Base-by-base conservation (phyloP, 2,113 vertebrate species). In the Andinoacara biseriatus region DNA sequence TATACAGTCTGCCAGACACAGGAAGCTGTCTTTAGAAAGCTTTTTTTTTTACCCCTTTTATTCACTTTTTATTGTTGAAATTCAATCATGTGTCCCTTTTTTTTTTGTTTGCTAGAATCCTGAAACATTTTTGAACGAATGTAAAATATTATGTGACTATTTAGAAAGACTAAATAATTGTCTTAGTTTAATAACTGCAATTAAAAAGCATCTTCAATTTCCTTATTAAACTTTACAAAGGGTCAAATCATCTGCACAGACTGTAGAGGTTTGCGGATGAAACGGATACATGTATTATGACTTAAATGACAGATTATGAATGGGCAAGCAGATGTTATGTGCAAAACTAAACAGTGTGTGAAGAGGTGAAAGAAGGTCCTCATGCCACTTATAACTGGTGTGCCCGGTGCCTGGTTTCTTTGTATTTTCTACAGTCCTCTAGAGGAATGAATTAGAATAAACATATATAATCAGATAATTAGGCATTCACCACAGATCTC, bases 401-500 rank as follows among this genome's bases (percentile, higher is more conserved):
- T 81, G 75, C 69, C 87, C 90, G 63, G 78, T 86, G 83, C 85
- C 77, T 89, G 80, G 83, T 90, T 90, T 91, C 87, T 90, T 80
- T 43, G 58, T 78, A 76, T 78, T 79, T 62, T 56, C 33, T 74
- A 67, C 78, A 85, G 89, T 88, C 84, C 93, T 95, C 94, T 78
- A 80, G 91, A 94, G 93, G 90, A 91, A 93, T 82, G 82, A 87
- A 87, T 95, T 93, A 92, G 91, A 95, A 95, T 94, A 95, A 95
- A 94, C 94, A 95, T 93, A 94, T 94, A 95, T 95, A 94, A 95
- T 94, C 93, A 94, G 90, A 93, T 95, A 93, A 94, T 95, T 95
- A 94, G 80, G 89, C 86, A 94, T 93, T 93, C 89, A 88, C 80
- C 88, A 82, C 91, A 85, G 86, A 83, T 81, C 86, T 52, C 84